Conservation (phyloP, 2,113 vertebrate genomes). For the Ciconia stormi region DNA sequence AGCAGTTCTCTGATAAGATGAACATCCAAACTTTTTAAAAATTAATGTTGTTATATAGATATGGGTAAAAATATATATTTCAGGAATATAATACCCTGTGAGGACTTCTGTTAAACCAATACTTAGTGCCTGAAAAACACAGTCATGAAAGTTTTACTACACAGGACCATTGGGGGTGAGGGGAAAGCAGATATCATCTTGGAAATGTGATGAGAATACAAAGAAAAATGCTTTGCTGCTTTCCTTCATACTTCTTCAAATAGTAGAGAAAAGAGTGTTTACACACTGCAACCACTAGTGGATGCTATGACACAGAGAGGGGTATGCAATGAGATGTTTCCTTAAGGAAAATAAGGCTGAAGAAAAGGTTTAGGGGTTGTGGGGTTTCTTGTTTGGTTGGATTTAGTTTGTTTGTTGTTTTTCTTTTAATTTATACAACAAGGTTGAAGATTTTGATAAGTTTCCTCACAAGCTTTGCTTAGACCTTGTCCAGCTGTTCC, state of each 20-base stretch:
- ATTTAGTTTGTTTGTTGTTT: background rate
- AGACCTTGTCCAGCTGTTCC: background rate
- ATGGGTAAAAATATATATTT: background rate
- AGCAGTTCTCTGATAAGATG: conserved; percentile 25
- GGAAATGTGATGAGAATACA: background rate
- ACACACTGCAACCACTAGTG: background rate
- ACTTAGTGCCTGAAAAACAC: background rate
- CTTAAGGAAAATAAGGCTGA: background rate
- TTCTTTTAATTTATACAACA: background rate
- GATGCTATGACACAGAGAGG: background rate
- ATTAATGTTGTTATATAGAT: conserved; percentile 1
- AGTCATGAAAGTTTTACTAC: background rate
- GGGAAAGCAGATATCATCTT: background rate
- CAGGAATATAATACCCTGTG: background rate
- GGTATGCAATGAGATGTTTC: background rate
- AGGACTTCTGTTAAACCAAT: conserved; percentile 1
- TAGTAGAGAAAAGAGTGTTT: background rate
- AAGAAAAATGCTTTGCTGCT: background rate
- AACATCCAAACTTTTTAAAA: conserved; percentile 22
- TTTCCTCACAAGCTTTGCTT: background rate
- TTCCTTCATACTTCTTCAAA: background rate
- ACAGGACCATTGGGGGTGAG: background rate
- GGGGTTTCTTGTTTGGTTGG: background rate
- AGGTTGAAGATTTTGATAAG: background rate
- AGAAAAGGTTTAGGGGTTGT: background rate